Evolutionary conservation across 1,140 invertebrate species (phyloP), one percentile per base, ranked within the genome.

Genomic region (Pseudomyrmex sp.): DNA sequence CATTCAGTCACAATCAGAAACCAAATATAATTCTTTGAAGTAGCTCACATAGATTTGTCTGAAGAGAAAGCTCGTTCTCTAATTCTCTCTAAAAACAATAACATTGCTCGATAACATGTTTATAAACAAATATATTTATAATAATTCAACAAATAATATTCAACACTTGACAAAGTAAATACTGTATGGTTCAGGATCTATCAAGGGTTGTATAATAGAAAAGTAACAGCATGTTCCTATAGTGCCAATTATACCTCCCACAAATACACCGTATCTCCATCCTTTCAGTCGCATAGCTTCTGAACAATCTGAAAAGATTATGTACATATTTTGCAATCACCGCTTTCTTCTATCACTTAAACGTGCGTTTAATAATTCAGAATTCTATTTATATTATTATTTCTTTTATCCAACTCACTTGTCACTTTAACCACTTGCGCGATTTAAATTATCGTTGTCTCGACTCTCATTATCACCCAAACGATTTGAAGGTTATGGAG

Each of bases 151-250:
- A 7, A 46, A 20, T 23, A 12, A n/a, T 46, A 0, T 54, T 35
- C 35, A 35, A 61, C 35, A 61, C 72, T 70, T 65, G 2, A 52
- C 58, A 72, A 80, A 18, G 66, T 58, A 93, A 94, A 94, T 95
- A 95, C 96, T 96, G 84, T 96, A 97, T 82, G 95, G 94, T 18
- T 96, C 95, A 56, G 95, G 91, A 92, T 97, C 94, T 1, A 96
- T 89, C 94, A 97, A 96, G 5, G 97, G 97, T 70, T 95, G 92
- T 70, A 97, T 95, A 23, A 96, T 94, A 76, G 96, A 94, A 2
- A 96, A 95, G 90, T 97, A 97, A 3, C 96, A 84, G 0, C 95
- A 93, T 48, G 95, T 3, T 48, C 94, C 94, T 58, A 97, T 94
- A 13, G 93, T 86, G 20, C 95, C 95, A 26, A 96, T 91, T 50